Evolutionary conservation across 2,113 vertebrate species (phyloP), one percentile per base, ranked within the genome.

Genomic region (Phainopepla nitens): DNA sequence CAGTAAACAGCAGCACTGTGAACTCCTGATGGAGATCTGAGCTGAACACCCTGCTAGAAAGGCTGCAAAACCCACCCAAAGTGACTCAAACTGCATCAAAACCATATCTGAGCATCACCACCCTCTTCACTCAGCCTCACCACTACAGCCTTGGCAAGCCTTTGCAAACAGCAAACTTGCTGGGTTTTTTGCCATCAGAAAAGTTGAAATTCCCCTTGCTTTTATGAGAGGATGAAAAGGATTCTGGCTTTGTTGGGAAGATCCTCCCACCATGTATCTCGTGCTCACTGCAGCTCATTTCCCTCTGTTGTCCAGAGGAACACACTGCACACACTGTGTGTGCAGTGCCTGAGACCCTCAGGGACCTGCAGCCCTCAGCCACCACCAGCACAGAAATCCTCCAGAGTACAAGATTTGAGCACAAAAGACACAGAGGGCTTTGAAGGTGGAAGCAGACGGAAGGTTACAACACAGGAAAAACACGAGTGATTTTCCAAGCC

Each of bases 181-280:
- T 82, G 39, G 39, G 7, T 10, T 47, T n/a, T 53, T 82, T 79
- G 65, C 36, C 75, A 41, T 18, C 20, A 82, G 44, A 49, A 47
- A 76, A 79, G 21, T 0, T 53, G 47, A 71, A 71, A 78, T 62
- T 68, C 39, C 33, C 39, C 17, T 68, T 33, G 18, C 53, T 88
- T 76, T 87, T 71, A 29, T 14, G 57, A 79, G 2, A 41, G 49
- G 13, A 85, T 79, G n/a, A 54, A 77, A 79, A 61, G 70, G 28
- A 64, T 13, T 35, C 22, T 13, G 66, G 50, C 39, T 93, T 77
- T 70, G 21, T 35, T 87, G 53, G 53, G 57, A 36, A 84, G 57
- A 68, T 44, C 22, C 57, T 76, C 73, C 41, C 47, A 47, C 6
- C 33, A 29, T 0, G 0, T 7, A 25, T 44, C 58, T 75, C 16